Conservation (phyloP, 1,140 invertebrate species). For the Ceratosolen solmsi region DNA sequence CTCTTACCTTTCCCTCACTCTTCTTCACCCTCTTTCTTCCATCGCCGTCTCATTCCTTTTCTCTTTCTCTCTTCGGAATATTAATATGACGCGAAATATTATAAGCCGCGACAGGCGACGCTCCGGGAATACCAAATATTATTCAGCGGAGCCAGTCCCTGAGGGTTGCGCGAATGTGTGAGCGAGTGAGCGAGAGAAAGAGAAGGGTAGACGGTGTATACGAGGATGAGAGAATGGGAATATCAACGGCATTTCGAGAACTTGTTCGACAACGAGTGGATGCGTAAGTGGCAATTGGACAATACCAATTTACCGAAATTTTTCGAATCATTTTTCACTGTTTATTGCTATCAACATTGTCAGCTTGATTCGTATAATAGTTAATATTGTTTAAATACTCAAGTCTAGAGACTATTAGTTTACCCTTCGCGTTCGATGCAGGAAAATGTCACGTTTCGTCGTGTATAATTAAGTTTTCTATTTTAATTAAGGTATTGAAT, state of each 20-base stretch:
- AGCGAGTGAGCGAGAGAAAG: slow-evolving; percentile 1
- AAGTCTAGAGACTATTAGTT: neutral
- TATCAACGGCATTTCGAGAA: neutral
- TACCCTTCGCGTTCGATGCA: too few relatives aligned
- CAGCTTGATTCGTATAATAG: neutral
- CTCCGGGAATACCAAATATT: slow-evolving; percentile 72
- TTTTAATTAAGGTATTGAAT: too few relatives aligned
- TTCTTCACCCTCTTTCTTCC: neutral
- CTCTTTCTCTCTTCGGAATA: slow-evolving; percentile 68
- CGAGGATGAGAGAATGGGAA: neutral
- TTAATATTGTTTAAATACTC: neutral
- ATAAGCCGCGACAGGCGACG: slow-evolving; percentile 71
- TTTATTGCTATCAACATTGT: neutral
- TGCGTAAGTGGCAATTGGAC: neutral
- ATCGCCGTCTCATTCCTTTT: neutral
- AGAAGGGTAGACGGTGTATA: too few relatives aligned
- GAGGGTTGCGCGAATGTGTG: slow-evolving; percentile 15
- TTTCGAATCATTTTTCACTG: neutral
- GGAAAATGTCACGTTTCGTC: too few relatives aligned
- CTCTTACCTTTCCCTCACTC: neutral
- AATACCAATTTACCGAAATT: slow-evolving; percentile 31
- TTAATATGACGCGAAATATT: slow-evolving; percentile 75
- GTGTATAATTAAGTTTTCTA: too few relatives aligned
- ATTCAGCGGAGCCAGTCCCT: slow-evolving; percentile 61
- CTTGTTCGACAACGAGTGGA: neutral